phyloP scores from a whole-genome alignment of 2,113 vertebrate genomes.

The Catharus minimus region DNA sequence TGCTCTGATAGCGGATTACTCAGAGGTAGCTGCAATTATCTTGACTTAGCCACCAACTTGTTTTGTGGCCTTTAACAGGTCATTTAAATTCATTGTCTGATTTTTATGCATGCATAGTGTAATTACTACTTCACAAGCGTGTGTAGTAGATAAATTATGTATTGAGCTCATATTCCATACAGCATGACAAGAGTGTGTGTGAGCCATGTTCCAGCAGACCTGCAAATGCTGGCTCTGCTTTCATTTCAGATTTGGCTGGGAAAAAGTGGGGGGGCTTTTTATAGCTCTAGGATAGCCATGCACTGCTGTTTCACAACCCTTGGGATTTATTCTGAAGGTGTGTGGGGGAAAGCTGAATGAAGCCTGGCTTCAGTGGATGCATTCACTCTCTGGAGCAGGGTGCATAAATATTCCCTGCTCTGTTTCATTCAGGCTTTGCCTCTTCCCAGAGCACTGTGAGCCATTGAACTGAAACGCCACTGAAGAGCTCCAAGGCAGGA shows the following conservation, averaged over 20 bases:
- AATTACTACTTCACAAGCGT: neutral
- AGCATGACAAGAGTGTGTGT: neutral
- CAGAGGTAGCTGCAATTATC: conserved; percentile 7
- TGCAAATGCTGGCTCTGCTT: neutral
- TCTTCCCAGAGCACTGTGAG: neutral
- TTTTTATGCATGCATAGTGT: conserved; percentile 5
- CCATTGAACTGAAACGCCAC: neutral
- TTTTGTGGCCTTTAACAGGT: conserved; percentile 38
- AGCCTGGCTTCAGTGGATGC: neutral
- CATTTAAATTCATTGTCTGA: conserved; percentile 22
- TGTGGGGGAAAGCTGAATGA: neutral
- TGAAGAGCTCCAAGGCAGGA: conserved; percentile 44
- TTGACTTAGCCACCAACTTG: conserved; percentile 16
- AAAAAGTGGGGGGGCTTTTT: neutral
- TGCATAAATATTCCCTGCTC: neutral
- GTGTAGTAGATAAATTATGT: conserved; percentile 27
- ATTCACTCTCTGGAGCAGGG: neutral
- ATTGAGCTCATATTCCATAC: neutral
- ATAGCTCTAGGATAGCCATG: neutral
- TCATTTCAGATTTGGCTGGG: neutral
- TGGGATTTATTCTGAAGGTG: neutral
- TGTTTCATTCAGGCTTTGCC: neutral
- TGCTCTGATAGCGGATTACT: neutral
- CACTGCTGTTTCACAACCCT: neutral
- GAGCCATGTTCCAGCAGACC: neutral